Evolutionary conservation across 2,888 invertebrate species (phyloP).

Genomic region (Taenaris catops): DNA sequence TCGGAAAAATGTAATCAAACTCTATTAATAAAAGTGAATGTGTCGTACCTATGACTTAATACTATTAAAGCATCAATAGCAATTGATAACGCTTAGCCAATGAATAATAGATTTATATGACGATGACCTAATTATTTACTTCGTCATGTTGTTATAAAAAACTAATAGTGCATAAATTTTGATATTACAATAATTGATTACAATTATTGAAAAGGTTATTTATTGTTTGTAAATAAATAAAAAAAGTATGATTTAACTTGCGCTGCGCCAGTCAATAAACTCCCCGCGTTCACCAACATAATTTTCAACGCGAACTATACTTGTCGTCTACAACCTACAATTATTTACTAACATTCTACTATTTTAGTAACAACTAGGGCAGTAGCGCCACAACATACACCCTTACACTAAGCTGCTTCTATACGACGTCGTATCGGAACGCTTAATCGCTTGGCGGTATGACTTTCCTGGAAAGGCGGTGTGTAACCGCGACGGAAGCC

Average conservation of each 20-base stretch:
- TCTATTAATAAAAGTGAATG: slow-evolving; percentile 1
- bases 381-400: not conserved
- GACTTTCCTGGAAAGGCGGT: too few relatives aligned
- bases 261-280: not conserved
- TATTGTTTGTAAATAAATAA: too few relatives aligned
- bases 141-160: not conserved
- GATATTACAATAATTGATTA: too few relatives aligned
- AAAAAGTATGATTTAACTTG: not conserved
- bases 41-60: slow-evolving; percentile 12
- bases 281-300: slow-evolving; percentile 10
- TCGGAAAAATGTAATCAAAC: slow-evolving; percentile 4
- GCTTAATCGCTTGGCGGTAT: too few relatives aligned
- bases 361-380: slow-evolving; percentile 16
- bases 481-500: too few relatives aligned
- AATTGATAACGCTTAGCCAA: slow-evolving; percentile 16
- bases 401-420: too few relatives aligned
- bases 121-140: slow-evolving; percentile 20
- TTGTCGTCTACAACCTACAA: slow-evolving; percentile 17
- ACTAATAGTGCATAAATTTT: too few relatives aligned
- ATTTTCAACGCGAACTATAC: slow-evolving; percentile 16
- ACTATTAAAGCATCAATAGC: not conserved
- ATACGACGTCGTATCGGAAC: too few relatives aligned
- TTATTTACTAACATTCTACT: slow-evolving; percentile 10
- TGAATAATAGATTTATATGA: slow-evolving; percentile 12
- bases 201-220: too few relatives aligned